Base-by-base conservation (phyloP, 2,113 vertebrate species). In the Rhipidura dahli region DNA sequence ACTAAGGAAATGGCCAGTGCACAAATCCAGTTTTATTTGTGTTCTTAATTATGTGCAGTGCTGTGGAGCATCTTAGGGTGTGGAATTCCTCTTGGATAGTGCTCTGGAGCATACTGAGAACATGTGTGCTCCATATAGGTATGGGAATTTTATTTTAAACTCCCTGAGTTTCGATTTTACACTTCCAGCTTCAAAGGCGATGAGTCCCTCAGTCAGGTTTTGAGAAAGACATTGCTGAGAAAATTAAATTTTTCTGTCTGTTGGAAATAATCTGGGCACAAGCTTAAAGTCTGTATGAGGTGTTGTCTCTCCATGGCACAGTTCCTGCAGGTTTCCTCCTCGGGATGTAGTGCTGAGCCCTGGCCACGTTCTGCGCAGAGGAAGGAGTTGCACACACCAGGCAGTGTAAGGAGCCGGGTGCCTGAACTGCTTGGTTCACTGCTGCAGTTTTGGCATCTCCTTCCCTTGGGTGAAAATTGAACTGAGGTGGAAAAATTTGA, bases 321-420 rank as follows among this genome's bases (percentile, higher is more conserved):
- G 10, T 35, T 9, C 1, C 57, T 75, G 66, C 39, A 39, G 49
- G 8, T 35, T 87, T 79, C 26, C 39, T 31, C 17, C 27, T 66
- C 2, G 7, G 81, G 39, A 4, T 17, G 22, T 7, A 10, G 9
- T 17, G 24, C 22, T 75, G 53, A 44, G 23, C 31, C 40, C 7
- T 13, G 13, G n/a, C 61, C 8, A 1, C 6, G 22, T 27, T 50
- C 49, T 90, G 53, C 45, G 17, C 1, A 2, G 13, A 20, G 35
- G 78, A 49, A 42, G 56, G 73, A 59, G 31, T 13, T 89, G 37
- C 5, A 24, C 1, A 1, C 16, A 10, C 21, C 33, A 6, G 37
- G 33, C 35, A 69, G 15, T 0, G 12, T 33, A 30, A 77, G 30
- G 31, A 89, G 6, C 13, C 0, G 0, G 21, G 10, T 54, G 23